phyloP scores from a whole-genome alignment of 2,797 vertebrate genomes.

The Heterohyrax brucei region DNA sequence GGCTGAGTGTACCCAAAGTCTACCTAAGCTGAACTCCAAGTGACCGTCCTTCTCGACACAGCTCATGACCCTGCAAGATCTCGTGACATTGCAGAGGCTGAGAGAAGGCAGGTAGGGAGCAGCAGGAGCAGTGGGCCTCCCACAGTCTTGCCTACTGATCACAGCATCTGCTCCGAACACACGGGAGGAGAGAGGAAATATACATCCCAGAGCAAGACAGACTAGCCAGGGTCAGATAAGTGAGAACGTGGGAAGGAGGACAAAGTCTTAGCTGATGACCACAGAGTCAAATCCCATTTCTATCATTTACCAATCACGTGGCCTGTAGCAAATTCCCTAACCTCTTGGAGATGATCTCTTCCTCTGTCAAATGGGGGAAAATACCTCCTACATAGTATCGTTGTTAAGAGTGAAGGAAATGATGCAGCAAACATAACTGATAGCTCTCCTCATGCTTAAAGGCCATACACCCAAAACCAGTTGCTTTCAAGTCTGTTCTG shows the following conservation, averaged over 20 bases:
- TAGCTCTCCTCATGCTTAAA: too few species aligned
- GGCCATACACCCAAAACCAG: too few species aligned
- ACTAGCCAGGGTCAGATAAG: not conserved
- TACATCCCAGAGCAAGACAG: not conserved
- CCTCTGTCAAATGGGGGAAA: not conserved
- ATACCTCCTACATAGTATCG: too few species aligned
- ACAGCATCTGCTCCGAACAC: not conserved
- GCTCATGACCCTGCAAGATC: not conserved
- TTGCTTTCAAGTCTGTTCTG: too few species aligned
- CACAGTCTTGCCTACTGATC: not conserved
- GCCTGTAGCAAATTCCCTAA: not conserved
- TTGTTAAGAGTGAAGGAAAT: not conserved
- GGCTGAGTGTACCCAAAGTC: not conserved
- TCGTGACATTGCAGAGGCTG: not conserved
- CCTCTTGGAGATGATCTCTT: not conserved
- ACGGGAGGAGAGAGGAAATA: conserved; percentile 10
- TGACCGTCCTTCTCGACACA: not conserved
- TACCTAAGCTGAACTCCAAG: not conserved
- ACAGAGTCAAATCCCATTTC: too few species aligned
- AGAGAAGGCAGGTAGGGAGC: conserved; percentile 27
- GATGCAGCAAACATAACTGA: too few species aligned
- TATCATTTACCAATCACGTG: not conserved
- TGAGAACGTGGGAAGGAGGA: not conserved
- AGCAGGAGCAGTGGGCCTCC: not conserved
- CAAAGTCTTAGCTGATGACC: not conserved